Percentiles rank a stretch among this genome's conserved stretches.
These are phyloP conservation scores for Caenorhabditis wallacei DNA, from an alignment of 2,888 invertebrate genomes.

Conservation along the genomic window DNA sequence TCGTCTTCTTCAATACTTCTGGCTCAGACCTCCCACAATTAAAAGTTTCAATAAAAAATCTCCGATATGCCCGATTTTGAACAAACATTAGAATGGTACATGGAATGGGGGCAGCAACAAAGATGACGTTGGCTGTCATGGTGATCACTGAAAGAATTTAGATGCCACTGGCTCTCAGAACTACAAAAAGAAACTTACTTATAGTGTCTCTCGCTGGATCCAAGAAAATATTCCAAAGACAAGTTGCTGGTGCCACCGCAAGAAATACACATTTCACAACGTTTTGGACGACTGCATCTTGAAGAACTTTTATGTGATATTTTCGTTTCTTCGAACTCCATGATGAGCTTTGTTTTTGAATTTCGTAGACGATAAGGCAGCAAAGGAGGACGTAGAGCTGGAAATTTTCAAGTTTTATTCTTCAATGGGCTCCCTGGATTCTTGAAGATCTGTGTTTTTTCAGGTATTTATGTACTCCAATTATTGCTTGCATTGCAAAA, in stretches of 20 bases:
- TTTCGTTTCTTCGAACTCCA: neutral
- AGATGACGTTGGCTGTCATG: slow-evolving; percentile 1
- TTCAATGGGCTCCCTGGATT: no score
- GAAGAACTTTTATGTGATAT: neutral
- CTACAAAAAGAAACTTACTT: no score
- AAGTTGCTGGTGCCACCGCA: neutral
- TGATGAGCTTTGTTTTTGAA: neutral
- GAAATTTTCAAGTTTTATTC: no score
- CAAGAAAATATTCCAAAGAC: neutral
- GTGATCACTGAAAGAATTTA: neutral
- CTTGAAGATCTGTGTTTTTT: no score
- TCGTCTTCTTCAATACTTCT: no score
- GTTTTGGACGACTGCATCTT: neutral
- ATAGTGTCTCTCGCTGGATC: neutral
- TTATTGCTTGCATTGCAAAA: no score
- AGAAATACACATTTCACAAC: neutral
- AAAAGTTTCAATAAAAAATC: no score
- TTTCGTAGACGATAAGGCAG: neutral
- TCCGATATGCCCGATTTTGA: slow-evolving; percentile 35
- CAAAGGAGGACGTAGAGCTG: neutral
- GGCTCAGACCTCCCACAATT: no score
- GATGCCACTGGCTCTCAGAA: no score
- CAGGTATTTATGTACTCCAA: no score
- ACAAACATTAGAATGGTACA: slow-evolving; percentile 24
- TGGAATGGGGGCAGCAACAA: slow-evolving; percentile 44